Evolutionary conservation across 2,888 invertebrate genomes (phyloP).

Genomic region (Lacanobia oleracea): DNA sequence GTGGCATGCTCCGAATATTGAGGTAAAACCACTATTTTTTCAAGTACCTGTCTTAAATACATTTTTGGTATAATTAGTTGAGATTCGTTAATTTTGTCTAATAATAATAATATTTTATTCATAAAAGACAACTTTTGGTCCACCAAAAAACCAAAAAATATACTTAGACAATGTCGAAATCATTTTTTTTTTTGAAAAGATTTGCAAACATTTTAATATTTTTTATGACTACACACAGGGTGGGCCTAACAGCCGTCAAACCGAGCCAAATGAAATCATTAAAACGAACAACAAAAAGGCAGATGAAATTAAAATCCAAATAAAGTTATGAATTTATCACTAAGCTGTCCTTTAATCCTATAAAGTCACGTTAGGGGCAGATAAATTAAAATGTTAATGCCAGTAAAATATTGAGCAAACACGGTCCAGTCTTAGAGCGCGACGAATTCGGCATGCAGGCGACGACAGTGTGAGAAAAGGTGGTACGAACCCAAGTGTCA

Average conservation of each 20-base stretch:
- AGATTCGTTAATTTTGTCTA: slow-evolving; percentile 62
- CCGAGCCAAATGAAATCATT: slow-evolving; percentile 55
- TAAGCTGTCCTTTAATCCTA: slow-evolving; percentile 72
- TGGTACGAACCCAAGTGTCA: slow-evolving; percentile 37
- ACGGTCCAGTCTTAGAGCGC: slow-evolving; percentile 66
- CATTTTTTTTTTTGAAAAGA: neutral
- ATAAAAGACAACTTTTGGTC: too few species aligned
- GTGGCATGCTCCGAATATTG: slow-evolving; percentile 71
- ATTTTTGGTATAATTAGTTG: slow-evolving; percentile 59
- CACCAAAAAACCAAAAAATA: too few species aligned
- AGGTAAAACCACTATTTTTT: slow-evolving; percentile 69
- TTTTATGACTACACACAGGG: slow-evolving; percentile 31
- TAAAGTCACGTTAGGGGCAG: slow-evolving; percentile 65
- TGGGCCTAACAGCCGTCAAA: slow-evolving; percentile 48
- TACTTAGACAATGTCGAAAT: neutral
- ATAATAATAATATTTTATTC: too few species aligned
- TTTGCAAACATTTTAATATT: neutral
- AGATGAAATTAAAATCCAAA: slow-evolving; percentile 67
- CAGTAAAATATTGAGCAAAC: slow-evolving; percentile 75
- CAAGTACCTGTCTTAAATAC: slow-evolving; percentile 49
- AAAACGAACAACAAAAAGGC: slow-evolving; percentile 63
- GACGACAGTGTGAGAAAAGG: slow-evolving; percentile 67
- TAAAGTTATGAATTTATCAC: slow-evolving; percentile 75
- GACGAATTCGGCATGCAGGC: slow-evolving; percentile 73
- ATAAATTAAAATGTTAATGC: slow-evolving; percentile 78